Percentiles rank a stretch among this genome's conserved stretches.
Conservation (phyloP, 2,113 vertebrate genomes). For the Apodemus speciosus region DNA sequence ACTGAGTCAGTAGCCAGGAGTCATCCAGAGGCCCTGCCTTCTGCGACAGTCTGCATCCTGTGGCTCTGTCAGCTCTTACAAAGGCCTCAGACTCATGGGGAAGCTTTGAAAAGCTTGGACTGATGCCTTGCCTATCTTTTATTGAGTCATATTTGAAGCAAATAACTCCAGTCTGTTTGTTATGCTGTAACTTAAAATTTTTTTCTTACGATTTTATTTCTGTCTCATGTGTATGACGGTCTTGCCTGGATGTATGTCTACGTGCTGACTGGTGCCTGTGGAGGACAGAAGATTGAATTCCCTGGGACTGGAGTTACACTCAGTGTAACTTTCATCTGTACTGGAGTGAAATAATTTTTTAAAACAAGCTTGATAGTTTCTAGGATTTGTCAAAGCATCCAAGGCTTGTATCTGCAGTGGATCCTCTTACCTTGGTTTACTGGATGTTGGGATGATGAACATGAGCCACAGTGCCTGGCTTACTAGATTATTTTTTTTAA, state of each 20-base stretch:
- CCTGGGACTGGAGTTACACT: neutral
- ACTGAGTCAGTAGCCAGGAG: neutral
- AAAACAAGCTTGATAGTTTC: neutral
- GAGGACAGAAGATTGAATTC: neutral
- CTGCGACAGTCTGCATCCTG: neutral
- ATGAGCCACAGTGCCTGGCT: neutral
- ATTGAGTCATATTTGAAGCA: neutral
- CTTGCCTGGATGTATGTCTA: neutral
- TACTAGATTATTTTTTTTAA: neutral
- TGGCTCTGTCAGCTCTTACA: neutral
- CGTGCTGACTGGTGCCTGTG: neutral
- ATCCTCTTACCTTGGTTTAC: neutral
- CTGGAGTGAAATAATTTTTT: neutral
- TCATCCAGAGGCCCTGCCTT: neutral
- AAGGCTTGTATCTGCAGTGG: neutral
- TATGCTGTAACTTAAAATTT: neutral
- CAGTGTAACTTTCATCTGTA: neutral
- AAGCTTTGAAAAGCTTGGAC: neutral
- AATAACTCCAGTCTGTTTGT: neutral
- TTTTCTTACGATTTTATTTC: neutral
- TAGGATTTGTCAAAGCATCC: neutral
- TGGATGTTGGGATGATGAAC: neutral
- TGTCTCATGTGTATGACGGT: neutral
- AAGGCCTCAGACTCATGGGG: neutral
- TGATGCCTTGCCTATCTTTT: neutral